phyloP scores from a whole-genome alignment of 37 sponge, comb jelly and placozoan genomes.

The Eunapius fragilis region DNA sequence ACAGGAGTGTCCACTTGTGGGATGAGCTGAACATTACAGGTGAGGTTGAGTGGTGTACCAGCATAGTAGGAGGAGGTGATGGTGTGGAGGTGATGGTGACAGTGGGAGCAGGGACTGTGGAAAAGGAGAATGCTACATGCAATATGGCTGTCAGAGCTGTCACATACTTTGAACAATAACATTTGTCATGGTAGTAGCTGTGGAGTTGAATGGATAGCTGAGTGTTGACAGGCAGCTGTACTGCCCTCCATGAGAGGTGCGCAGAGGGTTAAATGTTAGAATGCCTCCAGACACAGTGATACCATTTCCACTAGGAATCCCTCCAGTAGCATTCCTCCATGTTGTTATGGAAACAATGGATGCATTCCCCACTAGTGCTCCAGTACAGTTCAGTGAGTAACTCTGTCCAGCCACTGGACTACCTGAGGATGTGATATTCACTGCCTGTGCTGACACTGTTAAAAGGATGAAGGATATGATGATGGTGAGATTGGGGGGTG shows the following conservation, averaged over 20 bases:
- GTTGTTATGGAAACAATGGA: not conserved
- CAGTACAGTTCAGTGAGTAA: not conserved
- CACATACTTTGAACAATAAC: slow-evolving; percentile 31
- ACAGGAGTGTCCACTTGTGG: too few relatives aligned
- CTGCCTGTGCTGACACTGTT: not conserved
- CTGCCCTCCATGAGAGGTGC: slow-evolving; percentile 36
- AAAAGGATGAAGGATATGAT: not conserved
- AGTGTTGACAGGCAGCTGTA: slow-evolving; percentile 36
- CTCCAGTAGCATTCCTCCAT: not conserved
- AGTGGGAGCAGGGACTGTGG: not conserved
- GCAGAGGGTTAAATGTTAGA: slow-evolving; percentile 18
- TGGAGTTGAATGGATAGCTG: not conserved
- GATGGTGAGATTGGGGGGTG: too few relatives aligned
- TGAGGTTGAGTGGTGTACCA: too few relatives aligned
- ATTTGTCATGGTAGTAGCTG: not conserved
- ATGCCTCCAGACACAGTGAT: not conserved
- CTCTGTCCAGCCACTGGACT: not conserved
- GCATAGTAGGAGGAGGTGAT: not conserved
- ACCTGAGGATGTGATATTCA: not conserved
- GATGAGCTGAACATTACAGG: too few relatives aligned
- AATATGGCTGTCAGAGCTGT: not conserved
- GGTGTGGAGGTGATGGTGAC: not conserved
- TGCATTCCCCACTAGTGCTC: not conserved
- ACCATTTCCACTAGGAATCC: not conserved
- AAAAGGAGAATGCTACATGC: not conserved